A percentile compares a stretch with the other conserved stretches of the same genome.
phyloP scores from a whole-genome alignment of 2,113 vertebrate species.

The Oryzias celebensis region DNA sequence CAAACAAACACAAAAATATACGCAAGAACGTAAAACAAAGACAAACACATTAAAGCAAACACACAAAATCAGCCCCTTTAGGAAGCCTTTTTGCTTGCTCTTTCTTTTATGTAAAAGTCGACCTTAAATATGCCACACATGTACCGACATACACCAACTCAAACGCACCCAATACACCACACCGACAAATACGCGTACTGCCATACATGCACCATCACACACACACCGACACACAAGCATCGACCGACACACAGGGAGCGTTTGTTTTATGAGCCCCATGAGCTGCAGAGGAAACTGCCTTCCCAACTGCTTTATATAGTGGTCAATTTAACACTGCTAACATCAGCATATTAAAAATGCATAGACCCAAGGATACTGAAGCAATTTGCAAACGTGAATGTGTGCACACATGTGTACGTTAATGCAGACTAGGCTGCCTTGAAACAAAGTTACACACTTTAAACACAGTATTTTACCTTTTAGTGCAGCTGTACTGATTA shows the following conservation, averaged over 20 bases:
- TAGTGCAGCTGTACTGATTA: not conserved
- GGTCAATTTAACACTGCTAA: slow-evolving; percentile 66
- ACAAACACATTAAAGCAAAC: no score
- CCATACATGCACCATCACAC: not conserved
- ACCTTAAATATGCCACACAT: no score
- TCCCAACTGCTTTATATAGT: slow-evolving; percentile 54
- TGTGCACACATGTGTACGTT: slow-evolving; percentile 1
- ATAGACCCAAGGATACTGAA: slow-evolving; percentile 39
- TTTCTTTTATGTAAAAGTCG: no score
- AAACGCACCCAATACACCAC: not conserved
- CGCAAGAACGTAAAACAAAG: no score
- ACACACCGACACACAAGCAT: slow-evolving; percentile 5
- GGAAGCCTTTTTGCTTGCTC: no score
- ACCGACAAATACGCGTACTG: slow-evolving; percentile 3
- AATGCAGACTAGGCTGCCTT: slow-evolving; percentile 19
- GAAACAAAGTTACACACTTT: slow-evolving; percentile 1
- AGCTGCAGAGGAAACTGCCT: slow-evolving; percentile 52
- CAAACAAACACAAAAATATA: no score
- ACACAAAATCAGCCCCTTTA: no score
- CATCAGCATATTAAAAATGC: slow-evolving; percentile 69
- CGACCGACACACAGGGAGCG: slow-evolving; percentile 2
- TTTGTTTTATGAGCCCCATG: slow-evolving; percentile 37
- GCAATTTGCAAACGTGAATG: slow-evolving; percentile 9
- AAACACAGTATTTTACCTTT: slow-evolving; percentile 1
- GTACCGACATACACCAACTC: no score